Evolutionary conservation across 2,888 invertebrate species (phyloP).

Genomic region (Lapara coniferarum): DNA sequence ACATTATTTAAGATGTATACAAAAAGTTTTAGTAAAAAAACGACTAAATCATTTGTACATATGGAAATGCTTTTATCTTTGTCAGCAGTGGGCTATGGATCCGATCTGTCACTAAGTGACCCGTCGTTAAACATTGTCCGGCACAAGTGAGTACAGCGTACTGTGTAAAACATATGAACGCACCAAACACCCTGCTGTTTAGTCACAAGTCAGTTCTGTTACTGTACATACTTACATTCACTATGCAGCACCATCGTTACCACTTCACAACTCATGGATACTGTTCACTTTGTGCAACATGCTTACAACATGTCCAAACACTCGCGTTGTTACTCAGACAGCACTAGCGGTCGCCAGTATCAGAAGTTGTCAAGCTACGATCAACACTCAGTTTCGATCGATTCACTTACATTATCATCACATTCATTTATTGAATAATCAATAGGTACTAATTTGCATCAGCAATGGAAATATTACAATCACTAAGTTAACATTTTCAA

Average conservation of each 20-base stretch:
- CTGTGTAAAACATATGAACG: slow-evolving; percentile 43
- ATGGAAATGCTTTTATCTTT: slow-evolving; percentile 40
- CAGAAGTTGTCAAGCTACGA: slow-evolving; percentile 64
- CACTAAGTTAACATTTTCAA: slow-evolving; percentile 67
- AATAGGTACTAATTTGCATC: slow-evolving; percentile 67
- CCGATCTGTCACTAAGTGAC: slow-evolving; percentile 38
- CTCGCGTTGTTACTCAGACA: slow-evolving; percentile 1
- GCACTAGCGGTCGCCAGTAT: slow-evolving; percentile 43
- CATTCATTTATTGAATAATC: slow-evolving; percentile 72
- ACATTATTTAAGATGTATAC: slow-evolving; percentile 39
- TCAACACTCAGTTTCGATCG: slow-evolving; percentile 61
- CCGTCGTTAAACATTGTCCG: slow-evolving; percentile 32
- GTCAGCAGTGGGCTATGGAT: slow-evolving; percentile 43
- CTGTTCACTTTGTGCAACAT: slow-evolving; percentile 48
- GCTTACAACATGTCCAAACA: slow-evolving; percentile 23
- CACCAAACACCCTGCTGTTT: slow-evolving; percentile 55
- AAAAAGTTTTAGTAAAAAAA: slow-evolving; percentile 38
- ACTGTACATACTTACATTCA: slow-evolving; percentile 60
- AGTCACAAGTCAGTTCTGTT: slow-evolving; percentile 60
- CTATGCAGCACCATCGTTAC: slow-evolving; percentile 74
- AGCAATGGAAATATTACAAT: slow-evolving; percentile 71
- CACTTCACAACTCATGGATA: slow-evolving; percentile 62
- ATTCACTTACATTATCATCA: slow-evolving; percentile 77
- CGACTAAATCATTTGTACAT: slow-evolving; percentile 46
- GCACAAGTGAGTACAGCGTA: slow-evolving; percentile 42